Evolutionary conservation across 1,140 invertebrate species (phyloP).

Genomic region (Megathymus violae): DNA sequence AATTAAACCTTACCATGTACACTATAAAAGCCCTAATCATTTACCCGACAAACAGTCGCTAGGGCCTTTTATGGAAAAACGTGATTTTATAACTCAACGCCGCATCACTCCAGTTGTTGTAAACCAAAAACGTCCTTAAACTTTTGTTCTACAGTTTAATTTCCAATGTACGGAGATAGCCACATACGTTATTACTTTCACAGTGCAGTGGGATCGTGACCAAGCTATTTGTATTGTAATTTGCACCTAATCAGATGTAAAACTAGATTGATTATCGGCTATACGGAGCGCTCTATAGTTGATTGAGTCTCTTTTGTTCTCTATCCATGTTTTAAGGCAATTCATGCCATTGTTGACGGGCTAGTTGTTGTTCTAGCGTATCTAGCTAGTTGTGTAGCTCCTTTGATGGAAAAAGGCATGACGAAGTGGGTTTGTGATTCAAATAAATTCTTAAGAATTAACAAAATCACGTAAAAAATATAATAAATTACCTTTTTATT

Average conservation of each 20-base stretch:
- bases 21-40: constrained; percentile 48
- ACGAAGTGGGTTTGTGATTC: neutral
- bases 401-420: constrained; percentile 8
- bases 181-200: constrained; percentile 23
- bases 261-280: constrained; percentile 79
- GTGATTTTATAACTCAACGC: neutral
- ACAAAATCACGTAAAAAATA: too few relatives aligned
- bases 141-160: neutral
- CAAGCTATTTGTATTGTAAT: constrained; percentile 79
- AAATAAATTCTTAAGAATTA: neutral
- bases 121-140: neutral
- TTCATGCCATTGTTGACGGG: constrained; percentile 57
- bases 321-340: constrained; percentile 50
- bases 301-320: constrained; percentile 63
- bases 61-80: constrained; percentile 29
- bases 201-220: constrained; percentile 61
- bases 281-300: constrained; percentile 50
- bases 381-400: constrained; percentile 8
- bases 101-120: neutral
- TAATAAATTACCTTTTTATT: too few relatives aligned
- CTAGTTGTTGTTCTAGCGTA: constrained; percentile 34
- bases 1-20: constrained; percentile 44
- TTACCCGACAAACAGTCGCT: constrained; percentile 35
- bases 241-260: constrained; percentile 80
- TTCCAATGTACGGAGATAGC: neutral